Evolutionary conservation across 2,888 invertebrate species (phyloP), one percentile per base, ranked within the genome.

Genomic region (Watsonalla binaria): DNA sequence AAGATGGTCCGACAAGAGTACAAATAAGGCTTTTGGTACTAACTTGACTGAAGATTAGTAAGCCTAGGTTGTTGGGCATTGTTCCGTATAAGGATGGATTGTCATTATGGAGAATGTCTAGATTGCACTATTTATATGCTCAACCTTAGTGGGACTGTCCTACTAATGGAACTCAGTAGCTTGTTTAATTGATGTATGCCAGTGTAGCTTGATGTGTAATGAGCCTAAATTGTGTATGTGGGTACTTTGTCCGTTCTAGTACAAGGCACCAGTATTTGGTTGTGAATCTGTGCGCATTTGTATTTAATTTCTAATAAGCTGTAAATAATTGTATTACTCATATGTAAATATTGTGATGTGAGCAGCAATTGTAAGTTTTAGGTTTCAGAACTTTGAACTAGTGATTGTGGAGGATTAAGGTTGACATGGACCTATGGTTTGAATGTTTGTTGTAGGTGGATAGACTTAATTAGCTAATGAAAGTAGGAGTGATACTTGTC

Each of bases 301-400:
- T 76, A 72, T 74, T 76, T 80, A 76, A 75, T 77, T 76, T 76
- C 77, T 68, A 59, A 66, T 82, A 79, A 80, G 77, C 61, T 87
- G 87, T 88, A 88, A 83, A 89, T 89, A 86, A 79, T 78, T 77
- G 51, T 76, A 75, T 53, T 64, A 63, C 64, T 48, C 35, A 24
- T 68, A 52, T 83, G 80, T 86, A 84, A 76, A 84, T 82, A 81
- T 59, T 72, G 64, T 65, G 61, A 66, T 65, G 53, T 65, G 56
- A 46, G 63, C 85, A 86, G 86, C 80, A 61, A 84, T 89, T 88
- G 83, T 89, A 85, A 87, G 88, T 86, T 82, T 76, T 80, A 80
- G 62, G 82, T 82, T 80, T 80, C 63, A 58, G 64, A 69, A 68
- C 70, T 70, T 77, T 42, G 61, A 72, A 75, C 73, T 70, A 57